Base-by-base conservation (phyloP, 2,888 invertebrate species). In the Hetaerina titia region DNA sequence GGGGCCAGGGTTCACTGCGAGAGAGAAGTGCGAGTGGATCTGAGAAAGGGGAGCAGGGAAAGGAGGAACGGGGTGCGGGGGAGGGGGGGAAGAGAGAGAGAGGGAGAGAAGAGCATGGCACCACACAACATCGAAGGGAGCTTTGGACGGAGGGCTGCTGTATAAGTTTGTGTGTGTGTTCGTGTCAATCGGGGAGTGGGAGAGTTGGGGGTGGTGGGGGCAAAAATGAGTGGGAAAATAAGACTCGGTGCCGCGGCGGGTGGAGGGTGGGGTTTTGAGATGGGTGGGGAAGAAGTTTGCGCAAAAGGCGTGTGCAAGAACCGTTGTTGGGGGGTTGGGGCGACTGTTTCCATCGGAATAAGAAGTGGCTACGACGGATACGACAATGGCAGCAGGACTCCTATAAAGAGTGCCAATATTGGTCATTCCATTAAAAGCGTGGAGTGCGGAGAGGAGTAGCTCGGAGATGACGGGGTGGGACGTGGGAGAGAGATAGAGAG, bases 341-440 rank as follows among this genome's bases (percentile, higher is more conserved):
- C 45, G 64, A 22, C 19, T 69, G 90, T 90, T 69, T 90, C 90
- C 90, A 90, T 90, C 64, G 92, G 92, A 89, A 58, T 89, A 89
- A 56, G 89, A 89, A 89, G 89, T 89, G 89, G 58, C 89, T 1
- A 69, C 22, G 88, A 17, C 45, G 88, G 88, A 58, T 8, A 19
- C 56, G 22, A 89, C 57, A 81, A 81, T 81, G 56, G 89, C 9
- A 56, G 58, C 56, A 56, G 58, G 57, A 89, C 56, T 58, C n/a
- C 89, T 89, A 89, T 89, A 89, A 57, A 89, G 69, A 92, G 92
- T 31, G 92, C 92, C 92, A 92, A 92, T 92, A 92, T 92, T 92
- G 92, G 92, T 74, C 92, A 92, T 92, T 92, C 92, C 74, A 92
- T 92, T 92, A 92, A 92, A 92, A 69, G 56, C 64, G 22, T 74